phyloP scores from a whole-genome alignment of 2,797 vertebrate species.

The Labeo calbasu region DNA sequence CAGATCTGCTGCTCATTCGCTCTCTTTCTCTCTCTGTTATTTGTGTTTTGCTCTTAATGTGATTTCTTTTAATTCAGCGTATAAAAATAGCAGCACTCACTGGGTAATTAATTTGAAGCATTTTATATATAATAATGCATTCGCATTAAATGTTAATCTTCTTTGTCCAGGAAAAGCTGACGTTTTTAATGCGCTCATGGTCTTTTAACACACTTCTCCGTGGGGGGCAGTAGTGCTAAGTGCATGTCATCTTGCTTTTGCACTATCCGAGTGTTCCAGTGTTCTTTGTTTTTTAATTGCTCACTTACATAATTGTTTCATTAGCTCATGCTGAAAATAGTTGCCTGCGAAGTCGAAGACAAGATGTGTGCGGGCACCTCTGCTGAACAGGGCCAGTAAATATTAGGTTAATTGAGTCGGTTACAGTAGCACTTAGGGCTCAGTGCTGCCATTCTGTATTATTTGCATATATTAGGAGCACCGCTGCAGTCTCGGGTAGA shows the following conservation, averaged over 20 bases:
- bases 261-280: conserved; percentile 43
- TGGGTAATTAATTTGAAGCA: conserved; percentile 20
- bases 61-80: conserved; percentile 8
- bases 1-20: conserved; percentile 18
- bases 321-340: conserved; percentile 44
- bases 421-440: conserved; percentile 72
- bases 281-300: conserved; percentile 53
- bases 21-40: conserved; percentile 14
- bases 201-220: conserved; percentile 32
- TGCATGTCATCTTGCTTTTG: conserved; percentile 41
- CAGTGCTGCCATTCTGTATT: conserved; percentile 64
- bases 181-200: conserved; percentile 12
- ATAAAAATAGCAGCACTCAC: conserved; percentile 34
- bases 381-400: conserved; percentile 71
- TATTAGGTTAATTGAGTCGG: conserved; percentile 76
- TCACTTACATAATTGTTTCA: conserved; percentile 37
- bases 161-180: conserved; percentile 22
- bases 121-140: conserved; percentile 26
- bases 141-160: conserved; percentile 44
- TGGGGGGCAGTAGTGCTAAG: conserved; percentile 31
- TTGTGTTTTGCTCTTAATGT: conserved; percentile 34
- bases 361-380: conserved; percentile 61
- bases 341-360: conserved; percentile 46
- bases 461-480: conserved; percentile 77
- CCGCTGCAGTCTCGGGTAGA: conserved; percentile 62